Percentiles rank a stretch among this genome's conserved stretches.
Conservation (phyloP, 92 coral and sea anemone species). For the Bergia puertoricense region DNA sequence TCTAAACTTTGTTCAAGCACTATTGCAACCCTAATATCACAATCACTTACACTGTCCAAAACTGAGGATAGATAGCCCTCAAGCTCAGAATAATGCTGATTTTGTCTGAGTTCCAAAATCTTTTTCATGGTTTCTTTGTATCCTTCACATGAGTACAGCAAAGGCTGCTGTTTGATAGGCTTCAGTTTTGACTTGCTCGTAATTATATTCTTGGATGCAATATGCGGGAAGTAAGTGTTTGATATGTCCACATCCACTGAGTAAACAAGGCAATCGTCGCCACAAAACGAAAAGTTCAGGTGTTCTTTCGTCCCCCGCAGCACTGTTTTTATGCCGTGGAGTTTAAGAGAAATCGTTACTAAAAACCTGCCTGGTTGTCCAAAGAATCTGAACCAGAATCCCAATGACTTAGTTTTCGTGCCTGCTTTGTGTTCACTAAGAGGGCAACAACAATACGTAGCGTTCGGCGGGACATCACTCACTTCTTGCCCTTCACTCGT, state of each 20-base stretch:
- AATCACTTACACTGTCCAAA: constrained; percentile 60
- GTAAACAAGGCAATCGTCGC: constrained; percentile 61
- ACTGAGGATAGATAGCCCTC: constrained; percentile 63
- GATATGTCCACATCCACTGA: constrained; percentile 77
- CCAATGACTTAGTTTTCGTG: constrained; percentile 52
- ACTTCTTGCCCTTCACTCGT: constrained; percentile 54
- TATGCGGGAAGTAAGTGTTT: constrained; percentile 21
- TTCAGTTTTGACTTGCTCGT: constrained; percentile 16
- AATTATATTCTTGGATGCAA: constrained; percentile 24
- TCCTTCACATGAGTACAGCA: constrained; percentile 69
- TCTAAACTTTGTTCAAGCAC: constrained; percentile 86
- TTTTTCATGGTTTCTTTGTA: constrained; percentile 65
- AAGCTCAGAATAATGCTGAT: constrained; percentile 64
- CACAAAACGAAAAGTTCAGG: constrained; percentile 23
- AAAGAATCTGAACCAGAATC: constrained; percentile 96
- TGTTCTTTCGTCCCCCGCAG: constrained; percentile 51
- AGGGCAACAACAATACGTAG: constrained; percentile 73
- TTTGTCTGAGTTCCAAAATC: constrained; percentile 64
- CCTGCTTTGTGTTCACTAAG: constrained; percentile 61
- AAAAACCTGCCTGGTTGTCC: constrained; percentile 78
- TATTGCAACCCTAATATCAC: constrained; percentile 72
- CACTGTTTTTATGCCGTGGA: constrained; percentile 53
- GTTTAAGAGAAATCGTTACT: constrained; percentile 66
- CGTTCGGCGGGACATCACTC: constrained; percentile 27
- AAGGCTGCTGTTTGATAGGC: constrained; percentile 48